Percentiles rank a stretch among this genome's conserved stretches.
Evolutionary conservation across 2,113 vertebrate species (phyloP).

Genomic region (rabbit (Oryctolagus cuniculus)): DNA sequence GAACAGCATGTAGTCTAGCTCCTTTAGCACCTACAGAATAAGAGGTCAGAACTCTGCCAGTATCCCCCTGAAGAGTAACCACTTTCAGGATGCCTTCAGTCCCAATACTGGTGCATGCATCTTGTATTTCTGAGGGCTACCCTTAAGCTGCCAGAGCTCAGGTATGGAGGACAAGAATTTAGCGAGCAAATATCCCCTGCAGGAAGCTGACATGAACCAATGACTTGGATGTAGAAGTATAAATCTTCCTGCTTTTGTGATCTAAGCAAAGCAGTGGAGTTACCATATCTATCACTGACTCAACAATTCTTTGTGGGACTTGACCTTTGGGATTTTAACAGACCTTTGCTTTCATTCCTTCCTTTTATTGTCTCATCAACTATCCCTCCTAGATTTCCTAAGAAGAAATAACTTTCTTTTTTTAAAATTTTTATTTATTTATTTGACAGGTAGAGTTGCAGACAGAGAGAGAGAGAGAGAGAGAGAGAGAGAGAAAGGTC

Average conservation of each 20-base stretch:
- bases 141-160: not conserved
- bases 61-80: not conserved
- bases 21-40: too few species aligned
- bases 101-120: not conserved
- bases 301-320: not conserved
- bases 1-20: not conserved
- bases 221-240: not conserved
- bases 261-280: not conserved
- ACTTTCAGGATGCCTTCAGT: not conserved
- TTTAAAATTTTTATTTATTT: too few species aligned
- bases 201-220: not conserved
- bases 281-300: not conserved
- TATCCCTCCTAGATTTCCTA: not conserved
- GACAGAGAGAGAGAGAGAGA: too few species aligned
- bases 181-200: not conserved
- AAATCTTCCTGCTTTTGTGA: not conserved
- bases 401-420: not conserved
- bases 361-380: not conserved
- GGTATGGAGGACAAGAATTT: not conserved
- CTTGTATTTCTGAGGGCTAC: not conserved
- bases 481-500: too few species aligned
- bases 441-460: too few species aligned
- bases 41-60: not conserved
- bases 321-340: too few species aligned
- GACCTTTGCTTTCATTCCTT: not conserved